phyloP scores from a whole-genome alignment of 2,888 invertebrate species.

The Yponomeuta malinellus region DNA sequence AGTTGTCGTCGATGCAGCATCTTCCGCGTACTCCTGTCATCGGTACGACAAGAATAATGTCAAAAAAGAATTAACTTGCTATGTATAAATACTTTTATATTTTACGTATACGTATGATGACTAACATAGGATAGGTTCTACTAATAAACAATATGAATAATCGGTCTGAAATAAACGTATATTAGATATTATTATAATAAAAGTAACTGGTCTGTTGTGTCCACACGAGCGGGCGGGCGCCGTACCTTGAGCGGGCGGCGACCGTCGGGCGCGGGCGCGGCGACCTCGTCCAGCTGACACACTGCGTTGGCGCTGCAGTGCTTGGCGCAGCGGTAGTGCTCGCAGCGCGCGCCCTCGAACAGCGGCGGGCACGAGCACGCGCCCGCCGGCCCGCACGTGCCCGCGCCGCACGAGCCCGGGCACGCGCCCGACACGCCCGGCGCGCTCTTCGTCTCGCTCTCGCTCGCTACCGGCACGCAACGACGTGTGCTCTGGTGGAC shows the following conservation, averaged over 20 bases:
- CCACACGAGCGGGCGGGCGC: too few relatives aligned
- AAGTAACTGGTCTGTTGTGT: too few relatives aligned
- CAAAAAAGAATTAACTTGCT: too few relatives aligned
- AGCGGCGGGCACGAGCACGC: slow-evolving; percentile 79
- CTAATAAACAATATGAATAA: too few relatives aligned
- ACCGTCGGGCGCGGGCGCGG: slow-evolving; percentile 52
- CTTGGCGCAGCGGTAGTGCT: slow-evolving; percentile 80
- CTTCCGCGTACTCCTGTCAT: too few relatives aligned
- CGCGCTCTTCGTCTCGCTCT: neutral
- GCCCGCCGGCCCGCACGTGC: slow-evolving; percentile 72
- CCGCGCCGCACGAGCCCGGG: slow-evolving; percentile 13
- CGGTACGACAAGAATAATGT: too few relatives aligned
- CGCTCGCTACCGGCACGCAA: neutral
- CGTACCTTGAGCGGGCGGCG: slow-evolving; percentile 68
- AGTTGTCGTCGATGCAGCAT: too few relatives aligned
- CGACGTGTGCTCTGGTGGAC: neutral
- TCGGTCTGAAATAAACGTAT: too few relatives aligned
- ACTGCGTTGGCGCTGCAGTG: slow-evolving; percentile 72
- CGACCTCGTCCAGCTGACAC: slow-evolving; percentile 29
- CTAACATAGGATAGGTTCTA: too few relatives aligned
- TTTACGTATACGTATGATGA: too few relatives aligned
- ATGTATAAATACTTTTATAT: too few relatives aligned
- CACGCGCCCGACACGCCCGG: neutral
- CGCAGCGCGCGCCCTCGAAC: slow-evolving; percentile 80
- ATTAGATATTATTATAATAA: too few relatives aligned